A percentile compares a stretch with the other conserved stretches of the same genome.
These are phyloP conservation scores for Brachycybe producta DNA, from an alignment of 2,888 invertebrate species.

Conservation along the genomic window DNA sequence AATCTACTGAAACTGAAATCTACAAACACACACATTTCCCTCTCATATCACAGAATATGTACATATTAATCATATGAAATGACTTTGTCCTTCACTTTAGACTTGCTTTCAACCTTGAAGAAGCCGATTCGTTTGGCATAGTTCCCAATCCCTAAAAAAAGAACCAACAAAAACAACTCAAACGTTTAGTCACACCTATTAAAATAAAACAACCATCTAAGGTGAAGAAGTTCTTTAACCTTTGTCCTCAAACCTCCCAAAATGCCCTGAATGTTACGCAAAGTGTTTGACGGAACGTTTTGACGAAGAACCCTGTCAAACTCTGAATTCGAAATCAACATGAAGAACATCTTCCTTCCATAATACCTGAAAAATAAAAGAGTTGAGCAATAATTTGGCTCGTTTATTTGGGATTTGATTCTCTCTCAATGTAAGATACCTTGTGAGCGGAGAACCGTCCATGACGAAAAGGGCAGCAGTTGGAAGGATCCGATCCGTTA, in stretches of 20 bases:
- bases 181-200: conserved; percentile 19
- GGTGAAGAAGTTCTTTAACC: conserved; percentile 15
- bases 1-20: no score
- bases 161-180: conserved; percentile 22
- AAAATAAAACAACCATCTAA: no score
- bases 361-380: conserved; percentile 42
- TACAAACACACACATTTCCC: no score
- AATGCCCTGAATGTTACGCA: conserved; percentile 71
- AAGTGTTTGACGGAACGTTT: conserved; percentile 60
- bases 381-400: conserved; percentile 12
- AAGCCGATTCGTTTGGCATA: conserved; percentile 3
- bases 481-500: conserved; percentile 62
- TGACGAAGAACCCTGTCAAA: conserved; percentile 65
- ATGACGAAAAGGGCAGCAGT: conserved; percentile 68
- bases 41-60: no score
- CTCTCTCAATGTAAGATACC: conserved; percentile 37
- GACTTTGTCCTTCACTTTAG: conserved; percentile 20
- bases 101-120: conserved; percentile 15
- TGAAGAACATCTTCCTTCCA: conserved; percentile 62
- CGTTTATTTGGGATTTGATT: not conserved
- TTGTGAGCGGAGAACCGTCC: conserved; percentile 75
- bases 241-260: conserved; percentile 35
- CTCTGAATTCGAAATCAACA: conserved; percentile 55
- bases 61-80: no score
- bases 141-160: conserved; percentile 17